Conservation (phyloP, 1,140 invertebrate species). For the Stegodyphus dumicola region DNA sequence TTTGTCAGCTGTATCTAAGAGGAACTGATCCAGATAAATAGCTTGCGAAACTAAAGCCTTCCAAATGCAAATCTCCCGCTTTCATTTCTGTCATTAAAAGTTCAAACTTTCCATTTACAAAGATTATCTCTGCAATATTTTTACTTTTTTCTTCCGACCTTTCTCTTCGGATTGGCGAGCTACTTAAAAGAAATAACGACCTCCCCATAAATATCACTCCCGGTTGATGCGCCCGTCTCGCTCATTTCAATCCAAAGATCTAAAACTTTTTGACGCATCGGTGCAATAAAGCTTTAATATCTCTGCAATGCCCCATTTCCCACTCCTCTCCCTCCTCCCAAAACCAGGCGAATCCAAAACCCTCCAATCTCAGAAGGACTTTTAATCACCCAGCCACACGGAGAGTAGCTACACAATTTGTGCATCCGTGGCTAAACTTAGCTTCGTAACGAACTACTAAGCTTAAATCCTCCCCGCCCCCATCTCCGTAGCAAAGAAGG, state of each 20-base stretch:
- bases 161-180: not conserved
- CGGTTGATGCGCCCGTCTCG: not conserved
- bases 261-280: conserved; percentile 44
- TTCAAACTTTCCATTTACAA: conserved; percentile 33
- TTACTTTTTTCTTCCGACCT: not conserved
- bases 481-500: not conserved
- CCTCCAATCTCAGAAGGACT: conserved; percentile 11
- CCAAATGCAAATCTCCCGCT: not conserved
- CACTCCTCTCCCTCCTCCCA: no score
- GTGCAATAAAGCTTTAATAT: conserved; percentile 38
- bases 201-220: conserved; percentile 24
- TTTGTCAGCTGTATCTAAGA: no score
- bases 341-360: not conserved
- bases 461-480: conserved; percentile 7
- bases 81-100: conserved; percentile 13
- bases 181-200: conserved; percentile 21
- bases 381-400: not conserved
- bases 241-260: not conserved
- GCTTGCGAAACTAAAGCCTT: not conserved
- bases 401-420: not conserved
- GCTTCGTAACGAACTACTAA: conserved; percentile 34
- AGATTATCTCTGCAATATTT: conserved; percentile 26
- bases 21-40: not conserved
- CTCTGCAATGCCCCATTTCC: conserved; percentile 18
- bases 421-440: not conserved